A percentile compares a stretch with the other conserved stretches of the same genome.
These are phyloP conservation scores for Thalassoma bifasciatum DNA, from an alignment of 2,113 vertebrate species.

Conservation along the genomic window DNA sequence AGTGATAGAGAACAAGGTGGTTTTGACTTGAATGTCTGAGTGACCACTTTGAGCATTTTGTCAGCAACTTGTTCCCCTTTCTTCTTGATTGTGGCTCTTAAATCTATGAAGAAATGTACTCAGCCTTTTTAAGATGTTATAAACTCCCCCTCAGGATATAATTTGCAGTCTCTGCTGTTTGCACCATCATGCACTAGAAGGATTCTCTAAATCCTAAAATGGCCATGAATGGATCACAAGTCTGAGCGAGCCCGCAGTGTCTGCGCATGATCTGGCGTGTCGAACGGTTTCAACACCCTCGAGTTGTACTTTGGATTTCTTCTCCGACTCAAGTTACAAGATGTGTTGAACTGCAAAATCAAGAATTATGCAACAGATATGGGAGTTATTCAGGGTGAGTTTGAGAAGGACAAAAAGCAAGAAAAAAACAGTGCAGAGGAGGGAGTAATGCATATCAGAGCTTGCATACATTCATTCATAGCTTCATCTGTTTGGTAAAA, in stretches of 20 bases:
- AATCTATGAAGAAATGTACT: constrained; percentile 9
- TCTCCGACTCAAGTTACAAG: background rate
- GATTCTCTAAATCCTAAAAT: constrained; percentile 26
- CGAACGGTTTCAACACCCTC: constrained; percentile 31
- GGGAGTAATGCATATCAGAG: too few relatives aligned
- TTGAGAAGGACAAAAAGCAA: too few relatives aligned
- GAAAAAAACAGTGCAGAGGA: too few relatives aligned
- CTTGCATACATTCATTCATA: too few relatives aligned
- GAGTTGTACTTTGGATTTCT: constrained; percentile 19
- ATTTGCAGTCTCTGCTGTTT: constrained; percentile 2
- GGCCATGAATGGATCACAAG: constrained; percentile 42
- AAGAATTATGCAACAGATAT: background rate
- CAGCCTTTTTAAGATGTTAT: background rate
- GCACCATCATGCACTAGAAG: background rate
- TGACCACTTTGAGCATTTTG: too few relatives aligned
- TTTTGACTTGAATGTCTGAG: too few relatives aligned
- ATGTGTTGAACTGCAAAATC: background rate
- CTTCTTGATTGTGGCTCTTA: background rate
- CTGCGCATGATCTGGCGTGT: constrained; percentile 16
- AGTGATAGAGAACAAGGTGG: background rate
- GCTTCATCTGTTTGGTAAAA: too few relatives aligned
- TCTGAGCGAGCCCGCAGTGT: constrained; percentile 12
- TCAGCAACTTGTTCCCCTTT: background rate
- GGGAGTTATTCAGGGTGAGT: too few relatives aligned
- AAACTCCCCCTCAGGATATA: constrained; percentile 8